Percentiles rank a stretch among this genome's conserved stretches.
phyloP scores from a whole-genome alignment of 2,113 vertebrate species.

The Bubalus kerabau region DNA sequence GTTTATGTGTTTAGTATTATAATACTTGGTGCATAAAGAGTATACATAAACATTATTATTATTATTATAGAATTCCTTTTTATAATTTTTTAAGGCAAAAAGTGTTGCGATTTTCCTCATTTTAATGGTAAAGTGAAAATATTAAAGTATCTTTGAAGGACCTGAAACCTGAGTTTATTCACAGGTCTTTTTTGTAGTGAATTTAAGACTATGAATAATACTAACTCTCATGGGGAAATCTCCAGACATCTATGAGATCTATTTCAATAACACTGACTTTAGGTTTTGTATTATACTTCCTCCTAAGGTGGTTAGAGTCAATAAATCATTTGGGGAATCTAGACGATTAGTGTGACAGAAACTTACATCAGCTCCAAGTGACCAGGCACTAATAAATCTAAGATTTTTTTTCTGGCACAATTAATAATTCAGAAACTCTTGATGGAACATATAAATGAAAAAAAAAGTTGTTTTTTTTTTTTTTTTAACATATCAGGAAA shows the following conservation, averaged over 20 bases:
- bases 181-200: background rate
- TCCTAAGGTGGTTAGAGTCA: conserved; percentile 28
- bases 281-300: conserved; percentile 44
- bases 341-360: conserved; percentile 32
- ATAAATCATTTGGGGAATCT: conserved; percentile 24
- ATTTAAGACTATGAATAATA: conserved; percentile 28
- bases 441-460: conserved; percentile 2
- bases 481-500: background rate
- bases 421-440: conserved; percentile 48
- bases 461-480: background rate
- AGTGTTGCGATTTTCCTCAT: background rate
- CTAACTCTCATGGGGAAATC: background rate
- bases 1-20: background rate
- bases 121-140: background rate
- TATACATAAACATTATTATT: background rate
- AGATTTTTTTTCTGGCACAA: background rate
- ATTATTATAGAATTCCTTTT: background rate
- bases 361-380: conserved; percentile 24
- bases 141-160: conserved; percentile 3
- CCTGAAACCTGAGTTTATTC: background rate
- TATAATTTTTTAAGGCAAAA: background rate
- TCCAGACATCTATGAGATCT: conserved; percentile 38
- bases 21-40: background rate
- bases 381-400: conserved; percentile 20
- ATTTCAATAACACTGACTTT: conserved; percentile 37